Evolutionary conservation across 2,113 vertebrate genomes (phyloP).

Genomic region (Nyctereutes procyonoides): DNA sequence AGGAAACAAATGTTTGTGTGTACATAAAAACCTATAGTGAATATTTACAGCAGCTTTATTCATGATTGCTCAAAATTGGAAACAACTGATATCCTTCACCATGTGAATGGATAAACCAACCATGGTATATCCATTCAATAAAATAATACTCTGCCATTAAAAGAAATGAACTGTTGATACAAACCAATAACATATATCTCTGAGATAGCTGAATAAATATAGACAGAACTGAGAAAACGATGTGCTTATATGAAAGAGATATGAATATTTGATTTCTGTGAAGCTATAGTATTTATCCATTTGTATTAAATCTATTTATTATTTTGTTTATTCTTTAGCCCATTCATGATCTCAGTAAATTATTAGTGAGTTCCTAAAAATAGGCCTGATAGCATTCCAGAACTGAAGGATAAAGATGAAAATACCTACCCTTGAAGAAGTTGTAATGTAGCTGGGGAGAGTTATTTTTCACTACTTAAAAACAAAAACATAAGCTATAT

Average conservation of each 20-base stretch:
- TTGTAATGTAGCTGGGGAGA: neutral
- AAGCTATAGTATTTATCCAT: neutral
- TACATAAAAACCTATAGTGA: neutral
- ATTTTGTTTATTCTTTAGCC: neutral
- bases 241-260: neutral
- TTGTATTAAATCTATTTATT: neutral
- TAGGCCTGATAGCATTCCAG: neutral
- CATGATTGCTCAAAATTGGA: neutral
- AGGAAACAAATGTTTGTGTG: neutral
- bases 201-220: neutral
- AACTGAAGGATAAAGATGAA: neutral
- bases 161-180: neutral
- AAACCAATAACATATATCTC: neutral
- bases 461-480: neutral
- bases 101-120: neutral
- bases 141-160: slow-evolving; percentile 3
- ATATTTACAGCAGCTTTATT: neutral
- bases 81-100: neutral
- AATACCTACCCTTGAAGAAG: neutral
- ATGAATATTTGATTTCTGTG: neutral
- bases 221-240: neutral
- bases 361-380: neutral
- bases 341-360: neutral
- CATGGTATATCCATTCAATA: neutral
- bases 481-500: neutral